Conservation (phyloP, 2,888 invertebrate genomes). For the Cylloceria caligata region DNA sequence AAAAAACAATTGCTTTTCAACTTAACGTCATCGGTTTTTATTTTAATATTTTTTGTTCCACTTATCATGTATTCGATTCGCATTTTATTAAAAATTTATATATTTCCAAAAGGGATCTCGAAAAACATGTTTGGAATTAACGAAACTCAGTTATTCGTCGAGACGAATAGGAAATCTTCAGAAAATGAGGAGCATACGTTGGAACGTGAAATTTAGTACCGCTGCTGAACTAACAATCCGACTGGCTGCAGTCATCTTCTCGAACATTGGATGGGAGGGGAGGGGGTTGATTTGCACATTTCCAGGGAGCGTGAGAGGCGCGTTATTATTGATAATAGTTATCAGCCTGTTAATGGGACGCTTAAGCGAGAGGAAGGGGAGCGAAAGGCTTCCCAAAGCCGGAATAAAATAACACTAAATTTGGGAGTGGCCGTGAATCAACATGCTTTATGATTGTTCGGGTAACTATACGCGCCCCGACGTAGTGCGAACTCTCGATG, state of each 20-base stretch:
- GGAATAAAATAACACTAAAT: slow-evolving; percentile 78
- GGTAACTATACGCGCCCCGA: slow-evolving; percentile 68
- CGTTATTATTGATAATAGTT: slow-evolving; percentile 68
- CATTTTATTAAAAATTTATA: too few relatives aligned
- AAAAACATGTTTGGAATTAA: not conserved
- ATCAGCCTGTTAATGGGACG: slow-evolving; percentile 68
- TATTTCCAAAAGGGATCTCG: not conserved
- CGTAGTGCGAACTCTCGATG: slow-evolving; percentile 68
- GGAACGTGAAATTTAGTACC: not conserved
- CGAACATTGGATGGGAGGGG: slow-evolving; percentile 17
- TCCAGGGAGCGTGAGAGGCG: not conserved
- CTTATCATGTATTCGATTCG: too few relatives aligned
- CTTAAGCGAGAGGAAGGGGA: slow-evolving; percentile 63
- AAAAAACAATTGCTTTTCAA: too few relatives aligned
- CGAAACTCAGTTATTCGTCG: not conserved
- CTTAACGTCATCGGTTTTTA: too few relatives aligned
- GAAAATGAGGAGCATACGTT: not conserved
- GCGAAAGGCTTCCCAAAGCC: slow-evolving; percentile 35
- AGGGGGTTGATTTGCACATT: slow-evolving; percentile 35
- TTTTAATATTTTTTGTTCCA: too few relatives aligned
- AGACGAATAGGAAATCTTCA: not conserved
- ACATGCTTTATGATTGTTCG: slow-evolving; percentile 79
- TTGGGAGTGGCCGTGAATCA: slow-evolving; percentile 77
- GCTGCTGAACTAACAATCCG: not conserved
- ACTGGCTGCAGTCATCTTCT: not conserved